Percentiles rank a stretch among this genome's conserved stretches.
These are phyloP conservation scores for Melanerpes formicivorus DNA, from an alignment of 2,113 vertebrate genomes.

Conservation along the genomic window DNA sequence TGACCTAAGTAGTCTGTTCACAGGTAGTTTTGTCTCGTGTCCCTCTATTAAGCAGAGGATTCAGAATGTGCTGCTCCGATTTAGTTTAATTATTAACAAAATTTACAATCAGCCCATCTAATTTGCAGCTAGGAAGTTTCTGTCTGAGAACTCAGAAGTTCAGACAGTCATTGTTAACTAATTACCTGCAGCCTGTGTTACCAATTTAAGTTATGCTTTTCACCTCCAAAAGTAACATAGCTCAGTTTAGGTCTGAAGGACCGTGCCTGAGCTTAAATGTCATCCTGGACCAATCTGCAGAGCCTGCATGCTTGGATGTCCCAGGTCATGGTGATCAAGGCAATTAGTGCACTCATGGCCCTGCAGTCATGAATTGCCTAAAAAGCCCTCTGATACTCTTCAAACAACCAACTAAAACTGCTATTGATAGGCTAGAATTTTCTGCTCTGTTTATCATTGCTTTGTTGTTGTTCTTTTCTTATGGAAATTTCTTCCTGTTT, in stretches of 20 bases:
- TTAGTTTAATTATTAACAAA: neutral
- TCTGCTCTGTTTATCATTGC: neutral
- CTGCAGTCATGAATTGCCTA: neutral
- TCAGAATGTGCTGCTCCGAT: neutral
- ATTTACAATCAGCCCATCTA: neutral
- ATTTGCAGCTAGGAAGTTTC: neutral
- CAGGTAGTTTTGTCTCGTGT: neutral
- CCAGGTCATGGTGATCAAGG: neutral
- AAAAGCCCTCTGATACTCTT: slow-evolving; percentile 11
- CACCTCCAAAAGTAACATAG: neutral
- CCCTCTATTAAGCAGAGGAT: neutral
- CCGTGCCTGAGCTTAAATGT: neutral
- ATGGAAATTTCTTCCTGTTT: neutral
- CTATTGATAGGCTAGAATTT: neutral
- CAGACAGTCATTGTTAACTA: neutral
- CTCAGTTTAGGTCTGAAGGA: neutral
- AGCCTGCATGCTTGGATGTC: neutral
- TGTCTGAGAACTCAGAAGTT: neutral
- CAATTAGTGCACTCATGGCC: neutral
- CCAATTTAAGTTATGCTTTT: neutral
- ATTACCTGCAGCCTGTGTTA: neutral
- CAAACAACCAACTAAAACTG: neutral
- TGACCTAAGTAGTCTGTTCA: neutral
- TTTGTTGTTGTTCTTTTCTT: neutral
- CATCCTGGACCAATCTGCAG: neutral